Conservation (phyloP, 2,888 invertebrate species). For the Scelioninae gen. 1 region DNA sequence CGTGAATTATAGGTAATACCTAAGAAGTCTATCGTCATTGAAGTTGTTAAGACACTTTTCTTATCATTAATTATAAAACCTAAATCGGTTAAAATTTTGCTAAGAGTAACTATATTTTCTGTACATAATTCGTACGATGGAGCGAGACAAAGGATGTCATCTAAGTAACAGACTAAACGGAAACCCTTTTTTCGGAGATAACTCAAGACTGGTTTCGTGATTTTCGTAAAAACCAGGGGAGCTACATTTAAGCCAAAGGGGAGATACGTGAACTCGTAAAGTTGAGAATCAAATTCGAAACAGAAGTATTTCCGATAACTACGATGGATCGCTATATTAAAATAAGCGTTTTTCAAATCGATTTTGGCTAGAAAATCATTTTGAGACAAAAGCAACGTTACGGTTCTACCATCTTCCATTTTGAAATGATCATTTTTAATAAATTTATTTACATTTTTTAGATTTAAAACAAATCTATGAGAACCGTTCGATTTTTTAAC, state of each 20-base stretch:
- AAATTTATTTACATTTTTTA: constrained; percentile 44
- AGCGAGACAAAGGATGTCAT: constrained; percentile 20
- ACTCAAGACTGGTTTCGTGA: constrained; percentile 45
- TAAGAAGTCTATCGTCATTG: background rate
- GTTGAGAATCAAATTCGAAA: constrained; percentile 26
- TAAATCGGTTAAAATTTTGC: background rate
- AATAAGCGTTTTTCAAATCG: constrained; percentile 50
- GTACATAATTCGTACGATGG: background rate
- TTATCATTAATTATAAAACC: constrained; percentile 34
- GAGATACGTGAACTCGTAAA: constrained; percentile 49
- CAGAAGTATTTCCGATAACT: constrained; percentile 40
- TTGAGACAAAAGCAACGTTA: constrained; percentile 10
- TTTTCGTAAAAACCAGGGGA: constrained; percentile 42
- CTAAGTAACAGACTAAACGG: constrained; percentile 31
- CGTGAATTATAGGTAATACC: constrained; percentile 16
- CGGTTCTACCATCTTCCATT: constrained; percentile 46
- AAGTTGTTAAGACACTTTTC: constrained; percentile 41
- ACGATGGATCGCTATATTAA: constrained; percentile 25
- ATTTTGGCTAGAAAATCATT: constrained; percentile 35
- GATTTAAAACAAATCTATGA: constrained; percentile 44
- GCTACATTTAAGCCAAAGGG: constrained; percentile 45
- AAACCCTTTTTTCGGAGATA: constrained; percentile 29
- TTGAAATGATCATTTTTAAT: constrained; percentile 39
- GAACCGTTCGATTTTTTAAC: constrained; percentile 20
- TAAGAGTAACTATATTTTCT: background rate